Evolutionary conservation across 2,797 vertebrate genomes (phyloP), one percentile per base, ranked within the genome.

Genomic region (Microctenopoma steveboyesi): DNA sequence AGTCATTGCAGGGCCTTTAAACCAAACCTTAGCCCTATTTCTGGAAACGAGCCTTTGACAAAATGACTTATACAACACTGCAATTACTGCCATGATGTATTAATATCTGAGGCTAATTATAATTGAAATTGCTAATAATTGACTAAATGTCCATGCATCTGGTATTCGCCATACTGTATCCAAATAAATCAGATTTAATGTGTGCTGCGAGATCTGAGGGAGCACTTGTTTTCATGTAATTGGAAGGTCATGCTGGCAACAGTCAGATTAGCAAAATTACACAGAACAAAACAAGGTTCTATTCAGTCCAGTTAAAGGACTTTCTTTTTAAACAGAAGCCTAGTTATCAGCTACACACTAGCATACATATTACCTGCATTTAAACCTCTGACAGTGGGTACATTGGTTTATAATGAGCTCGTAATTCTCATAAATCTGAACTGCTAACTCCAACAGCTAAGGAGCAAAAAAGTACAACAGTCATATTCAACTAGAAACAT

Each of bases 31-130:
- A 8, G 53, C n/a, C 59, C 58, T 68, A 27, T 69, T 63, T 83
- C 15, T 46, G 55, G 64, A 64, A 76, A 69, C n/a, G 14, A 68
- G 53, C 63, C 54, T 14, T 33, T 58, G 63, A 64, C 50, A 81
- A 42, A 54, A 74, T 47, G 15, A 53, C 59, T 76, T 79, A 73
- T 18, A 53, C 39, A 84, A 87, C 64, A 18, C 63, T 64, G 72
- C 51, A 65, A 50, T 71, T 66, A 67, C 18, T 37, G 51, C 79
- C 28, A 42, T 81, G 80, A 84, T 79, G 40, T 71, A 89, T 86
- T 87, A 68, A 78, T 73, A 80, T 81, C 53, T 64, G 67, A 78
- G 81, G 72, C 56, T 86, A 89, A 91, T 86, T 84, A 70, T 0
- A 75, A 50, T 65, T 46, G 48, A 84, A 22, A 83, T 82, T 51